Base-by-base conservation (phyloP, 1,140 invertebrate genomes). In the Drosophila yakuba region DNA sequence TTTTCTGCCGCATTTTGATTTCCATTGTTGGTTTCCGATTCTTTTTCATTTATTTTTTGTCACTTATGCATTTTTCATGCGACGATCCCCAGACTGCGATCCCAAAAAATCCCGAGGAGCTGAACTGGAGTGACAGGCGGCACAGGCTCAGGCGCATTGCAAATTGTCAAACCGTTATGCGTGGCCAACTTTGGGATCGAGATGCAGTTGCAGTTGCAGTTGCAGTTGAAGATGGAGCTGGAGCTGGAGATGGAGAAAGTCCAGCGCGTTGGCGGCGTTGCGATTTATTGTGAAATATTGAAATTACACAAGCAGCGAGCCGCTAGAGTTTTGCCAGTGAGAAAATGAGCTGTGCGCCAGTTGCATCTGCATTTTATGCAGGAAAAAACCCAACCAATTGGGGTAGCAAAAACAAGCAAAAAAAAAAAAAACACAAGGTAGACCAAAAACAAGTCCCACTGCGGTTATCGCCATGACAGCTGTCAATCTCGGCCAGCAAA, bases 221-320 rank as follows among this genome's bases (percentile, higher is more conserved):
- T 32, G 28, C 1, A 32, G 28, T 10, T 32, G 44, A 4, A 17
- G 43, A 20, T 39, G 44, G 10, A 17, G 17, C 11, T 32, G 39
- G 35, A 58, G 43, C 11, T 32, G 39, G 35, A 58, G 43, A 52
- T 71, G 76, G 80, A 77, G 83, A 86, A 86, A 86, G 83, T 86
- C 59, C 48, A 32, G 45, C 50, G 82, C 82, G 67, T 85, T 78
- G 61, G 82, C 81, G 78, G 78, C 67, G 74, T 76, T 73, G 66
- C 69, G 78, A 86, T 83, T 86, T 86, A 83, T 86, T 86, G 83
- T 88, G 84, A 86, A 86, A 88, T 86, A 86, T 86, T 86, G 80
- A 86, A 86, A 86, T 86, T 88, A 89, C 60, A 80, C 80, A 88
- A 83, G 75, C 51, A 39, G 23, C 52, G 15, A 43, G 14, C 32